Conservation (phyloP, 30 jellyfish, hydroid and myxozoan genomes). For the Catostylus mosaicus region DNA sequence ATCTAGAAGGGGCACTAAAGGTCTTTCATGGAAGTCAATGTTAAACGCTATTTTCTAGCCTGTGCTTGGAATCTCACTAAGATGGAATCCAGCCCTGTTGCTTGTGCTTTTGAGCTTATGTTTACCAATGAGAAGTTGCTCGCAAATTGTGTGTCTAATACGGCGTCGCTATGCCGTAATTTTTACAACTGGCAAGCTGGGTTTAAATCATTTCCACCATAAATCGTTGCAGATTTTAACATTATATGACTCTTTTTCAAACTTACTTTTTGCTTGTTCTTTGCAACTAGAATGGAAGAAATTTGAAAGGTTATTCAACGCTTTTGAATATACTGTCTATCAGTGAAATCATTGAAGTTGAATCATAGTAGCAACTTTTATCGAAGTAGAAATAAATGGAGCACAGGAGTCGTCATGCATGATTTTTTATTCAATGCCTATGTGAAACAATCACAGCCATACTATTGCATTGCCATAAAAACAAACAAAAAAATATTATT, state of each 20-base stretch:
- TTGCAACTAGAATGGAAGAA: constrained; percentile 47
- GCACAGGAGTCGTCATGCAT: not conserved
- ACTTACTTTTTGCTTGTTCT: constrained; percentile 63
- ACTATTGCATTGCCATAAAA: not conserved
- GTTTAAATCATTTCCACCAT: not conserved
- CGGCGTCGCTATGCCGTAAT: too few species aligned
- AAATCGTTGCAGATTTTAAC: not conserved
- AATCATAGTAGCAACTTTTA: not conserved
- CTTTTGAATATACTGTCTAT: not conserved
- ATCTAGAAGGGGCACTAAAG: too few species aligned
- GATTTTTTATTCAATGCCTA: not conserved
- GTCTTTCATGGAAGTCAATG: too few species aligned
- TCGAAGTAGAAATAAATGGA: not conserved
- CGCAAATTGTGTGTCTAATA: too few species aligned
- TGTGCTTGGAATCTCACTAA: too few species aligned
- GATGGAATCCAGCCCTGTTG: too few species aligned
- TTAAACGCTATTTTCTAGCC: too few species aligned
- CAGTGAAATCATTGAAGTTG: too few species aligned
- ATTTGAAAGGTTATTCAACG: not conserved
- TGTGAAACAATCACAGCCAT: not conserved
- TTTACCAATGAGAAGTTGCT: not conserved
- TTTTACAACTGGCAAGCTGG: too few species aligned
- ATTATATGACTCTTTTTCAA: not conserved
- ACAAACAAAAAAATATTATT: not conserved
- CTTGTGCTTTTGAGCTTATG: not conserved